Base-by-base conservation (phyloP, 2,113 vertebrate species). In the Otis tarda region DNA sequence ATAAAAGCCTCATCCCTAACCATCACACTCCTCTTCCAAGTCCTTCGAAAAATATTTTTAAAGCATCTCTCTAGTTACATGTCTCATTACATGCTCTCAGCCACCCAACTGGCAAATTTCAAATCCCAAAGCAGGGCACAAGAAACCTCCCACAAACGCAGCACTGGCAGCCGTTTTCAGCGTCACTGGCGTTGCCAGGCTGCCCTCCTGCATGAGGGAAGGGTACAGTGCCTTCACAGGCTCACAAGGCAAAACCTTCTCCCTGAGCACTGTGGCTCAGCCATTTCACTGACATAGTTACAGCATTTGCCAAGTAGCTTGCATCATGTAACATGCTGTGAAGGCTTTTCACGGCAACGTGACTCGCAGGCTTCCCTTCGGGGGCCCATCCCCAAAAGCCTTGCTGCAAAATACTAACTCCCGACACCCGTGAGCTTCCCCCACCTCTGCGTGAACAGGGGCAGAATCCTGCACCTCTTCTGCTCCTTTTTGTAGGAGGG, bases 231-330 rank as follows among this genome's bases (percentile, higher is more conserved):
- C 1, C 2, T 90, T 87, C 25, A 16, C 67, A 84, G 89, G 77
- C 95, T 96, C 63, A 65, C 90, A 68, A 94, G 39, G 80, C 94
- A 85, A 97, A 97, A 73, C 55, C 83, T 80, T 80, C 90, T 94
- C 78, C 50, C 82, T 8, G 68, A 93, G 73, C 76, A 31, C 10
- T 70, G 90, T 76, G 83, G 93, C 85, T 92, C 77, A 77, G 93
- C 87, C 88, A 92, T 87, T 94, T 81, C 86, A 93, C 94, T 89
- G 91, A 96, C 94, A 96, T 90, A 97, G 22, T 93, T 89, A 73
- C 70, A 89, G 92, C 67, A 5, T 79, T 84, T 96, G 70, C 85
- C 88, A 94, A 92, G 93, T 47, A 83, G 87, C 92, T 97, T 95
- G 96, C 96, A 89, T 93, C 92, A 84, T 57, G 43, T 91, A 94